Evolutionary conservation across 2,888 invertebrate species (phyloP).

Genomic region (Dorcus parallelipipedus): DNA sequence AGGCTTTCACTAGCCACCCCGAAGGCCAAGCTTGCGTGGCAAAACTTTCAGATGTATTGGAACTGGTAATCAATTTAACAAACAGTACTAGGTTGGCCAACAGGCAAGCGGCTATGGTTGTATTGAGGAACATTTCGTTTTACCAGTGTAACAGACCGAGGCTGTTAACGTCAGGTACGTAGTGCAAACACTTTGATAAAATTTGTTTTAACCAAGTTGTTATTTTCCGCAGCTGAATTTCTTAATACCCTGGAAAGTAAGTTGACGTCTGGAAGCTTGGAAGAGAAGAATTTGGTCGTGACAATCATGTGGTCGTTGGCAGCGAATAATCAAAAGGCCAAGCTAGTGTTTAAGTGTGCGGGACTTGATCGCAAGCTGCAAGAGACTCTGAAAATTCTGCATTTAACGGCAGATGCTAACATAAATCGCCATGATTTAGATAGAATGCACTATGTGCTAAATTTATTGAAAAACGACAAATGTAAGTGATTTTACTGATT

Average conservation of each 20-base stretch:
- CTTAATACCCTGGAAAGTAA: slow-evolving; percentile 50
- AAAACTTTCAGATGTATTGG: slow-evolving; percentile 47
- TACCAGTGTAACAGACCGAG: slow-evolving; percentile 53
- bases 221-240: slow-evolving; percentile 47
- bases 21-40: slow-evolving; percentile 55
- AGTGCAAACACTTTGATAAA: not conserved
- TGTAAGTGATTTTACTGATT: slow-evolving; percentile 1
- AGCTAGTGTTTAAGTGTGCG: slow-evolving; percentile 52
- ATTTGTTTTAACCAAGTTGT: not conserved
- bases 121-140: slow-evolving; percentile 57
- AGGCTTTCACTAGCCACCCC: slow-evolving; percentile 52
- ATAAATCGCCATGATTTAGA: slow-evolving; percentile 35
- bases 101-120: slow-evolving; percentile 47
- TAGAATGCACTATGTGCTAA: slow-evolving; percentile 39
- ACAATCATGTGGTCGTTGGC: slow-evolving; percentile 65
- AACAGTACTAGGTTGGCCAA: slow-evolving; percentile 32
- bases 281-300: slow-evolving; percentile 51
- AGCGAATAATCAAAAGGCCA: slow-evolving; percentile 68
- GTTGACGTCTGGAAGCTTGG: slow-evolving; percentile 44
- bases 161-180: slow-evolving; percentile 52
- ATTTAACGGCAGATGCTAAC: slow-evolving; percentile 40
- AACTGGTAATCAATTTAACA: slow-evolving; percentile 42
- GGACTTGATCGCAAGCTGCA: slow-evolving; percentile 51
- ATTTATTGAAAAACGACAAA: slow-evolving; percentile 34
- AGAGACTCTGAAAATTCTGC: slow-evolving; percentile 48